Evolutionary conservation across 2,797 vertebrate genomes (phyloP).

Genomic region (Pseudomugil gertrudae): DNA sequence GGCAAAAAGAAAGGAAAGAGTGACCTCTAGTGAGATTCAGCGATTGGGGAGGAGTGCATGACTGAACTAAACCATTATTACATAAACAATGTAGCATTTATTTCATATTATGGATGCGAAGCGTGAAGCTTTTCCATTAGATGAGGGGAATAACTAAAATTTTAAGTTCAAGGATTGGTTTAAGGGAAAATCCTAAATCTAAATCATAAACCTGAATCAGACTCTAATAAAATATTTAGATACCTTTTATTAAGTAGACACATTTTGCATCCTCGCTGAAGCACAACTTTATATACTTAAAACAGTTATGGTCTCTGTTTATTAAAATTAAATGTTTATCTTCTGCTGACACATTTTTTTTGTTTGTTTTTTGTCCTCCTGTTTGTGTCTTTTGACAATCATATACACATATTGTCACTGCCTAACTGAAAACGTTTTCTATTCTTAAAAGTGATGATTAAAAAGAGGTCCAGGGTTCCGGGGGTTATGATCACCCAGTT

Average conservation of each 20-base stretch:
- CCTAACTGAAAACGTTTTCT: constrained; percentile 11
- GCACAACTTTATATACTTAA: neutral
- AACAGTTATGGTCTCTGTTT: no score
- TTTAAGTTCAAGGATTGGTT: no score
- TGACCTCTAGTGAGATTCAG: constrained; percentile 66
- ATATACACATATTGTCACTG: neutral
- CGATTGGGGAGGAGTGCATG: no score
- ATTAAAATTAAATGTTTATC: no score
- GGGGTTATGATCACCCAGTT: constrained; percentile 86
- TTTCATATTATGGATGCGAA: neutral
- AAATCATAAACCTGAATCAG: no score
- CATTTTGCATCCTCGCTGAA: neutral
- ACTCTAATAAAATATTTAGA: neutral
- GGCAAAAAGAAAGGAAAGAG: constrained; percentile 54
- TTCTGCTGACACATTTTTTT: neutral
- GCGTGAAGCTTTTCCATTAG: neutral
- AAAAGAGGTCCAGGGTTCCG: constrained; percentile 83
- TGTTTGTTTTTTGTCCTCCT: neutral
- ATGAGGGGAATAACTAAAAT: neutral
- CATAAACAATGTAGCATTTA: neutral
- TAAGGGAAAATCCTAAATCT: no score
- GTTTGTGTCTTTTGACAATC: neutral
- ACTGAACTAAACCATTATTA: neutral
- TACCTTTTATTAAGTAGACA: neutral
- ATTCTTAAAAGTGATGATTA: constrained; percentile 73